phyloP scores from a whole-genome alignment of 2,113 vertebrate genomes.

The Pangasianodon hypophthalmus region DNA sequence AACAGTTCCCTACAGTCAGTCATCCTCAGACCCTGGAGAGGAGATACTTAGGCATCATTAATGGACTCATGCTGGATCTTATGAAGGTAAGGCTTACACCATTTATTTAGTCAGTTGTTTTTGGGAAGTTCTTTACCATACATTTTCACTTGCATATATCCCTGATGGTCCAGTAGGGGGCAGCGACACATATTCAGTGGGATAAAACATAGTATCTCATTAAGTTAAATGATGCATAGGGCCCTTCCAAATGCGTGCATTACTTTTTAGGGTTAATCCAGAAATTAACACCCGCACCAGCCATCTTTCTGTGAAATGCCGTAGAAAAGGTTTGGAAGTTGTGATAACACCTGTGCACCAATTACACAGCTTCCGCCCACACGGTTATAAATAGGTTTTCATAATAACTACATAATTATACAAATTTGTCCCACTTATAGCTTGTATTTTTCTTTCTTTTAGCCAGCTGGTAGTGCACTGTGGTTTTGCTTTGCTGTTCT shows the following conservation, averaged over 20 bases:
- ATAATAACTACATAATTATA: background rate
- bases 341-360: background rate
- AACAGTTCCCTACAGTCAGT: constrained; percentile 95
- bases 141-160: background rate
- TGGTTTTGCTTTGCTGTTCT: background rate
- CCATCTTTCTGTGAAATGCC: background rate
- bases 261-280: background rate
- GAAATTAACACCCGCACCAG: background rate
- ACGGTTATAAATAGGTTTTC: background rate
- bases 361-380: background rate
- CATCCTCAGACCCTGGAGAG: constrained; percentile 97
- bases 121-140: background rate
- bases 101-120: background rate
- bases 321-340: background rate
- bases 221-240: background rate
- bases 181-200: background rate
- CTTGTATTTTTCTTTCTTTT: background rate
- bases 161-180: background rate
- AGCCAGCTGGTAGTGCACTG: background rate
- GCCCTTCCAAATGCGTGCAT: background rate
- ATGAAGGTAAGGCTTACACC: constrained; percentile 86
- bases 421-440: background rate
- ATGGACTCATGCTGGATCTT: constrained; percentile 91
- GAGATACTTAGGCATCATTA: constrained; percentile 94
- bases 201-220: background rate